phyloP scores from a whole-genome alignment of 2,888 invertebrate genomes.

The Clivina fossor region DNA sequence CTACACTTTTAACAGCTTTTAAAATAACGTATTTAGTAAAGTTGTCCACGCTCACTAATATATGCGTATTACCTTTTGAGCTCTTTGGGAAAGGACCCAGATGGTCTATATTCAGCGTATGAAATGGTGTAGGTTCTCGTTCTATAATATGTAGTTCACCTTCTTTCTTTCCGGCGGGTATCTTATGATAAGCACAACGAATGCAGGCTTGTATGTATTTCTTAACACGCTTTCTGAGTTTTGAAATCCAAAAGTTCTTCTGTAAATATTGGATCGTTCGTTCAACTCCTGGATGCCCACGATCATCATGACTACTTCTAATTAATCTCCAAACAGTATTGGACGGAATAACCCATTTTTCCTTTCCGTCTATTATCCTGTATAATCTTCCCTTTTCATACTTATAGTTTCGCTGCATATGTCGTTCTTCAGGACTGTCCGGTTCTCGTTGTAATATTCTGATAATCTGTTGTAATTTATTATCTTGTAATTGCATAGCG shows the following conservation, averaged over 20 bases:
- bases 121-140: background rate
- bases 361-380: constrained; percentile 29
- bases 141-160: constrained; percentile 1
- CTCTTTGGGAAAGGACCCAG: background rate
- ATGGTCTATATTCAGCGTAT: background rate
- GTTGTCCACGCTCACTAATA: background rate
- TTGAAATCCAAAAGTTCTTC: background rate
- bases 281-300: background rate
- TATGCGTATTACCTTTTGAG: background rate
- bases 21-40: constrained; percentile 5
- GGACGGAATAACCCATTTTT: constrained; percentile 35
- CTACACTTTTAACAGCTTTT: background rate
- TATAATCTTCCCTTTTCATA: constrained; percentile 36
- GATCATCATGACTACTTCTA: background rate
- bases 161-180: background rate
- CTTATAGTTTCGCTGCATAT: constrained; percentile 35
- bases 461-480: background rate
- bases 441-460: constrained; percentile 12
- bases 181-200: background rate
- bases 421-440: constrained; percentile 17
- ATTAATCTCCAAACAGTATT: background rate
- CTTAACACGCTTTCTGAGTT: background rate
- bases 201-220: background rate
- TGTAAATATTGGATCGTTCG: background rate
- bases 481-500: constrained; percentile 11